Evolutionary conservation across 2,113 vertebrate genomes (phyloP).

Genomic region (Excalfactoria chinensis): DNA sequence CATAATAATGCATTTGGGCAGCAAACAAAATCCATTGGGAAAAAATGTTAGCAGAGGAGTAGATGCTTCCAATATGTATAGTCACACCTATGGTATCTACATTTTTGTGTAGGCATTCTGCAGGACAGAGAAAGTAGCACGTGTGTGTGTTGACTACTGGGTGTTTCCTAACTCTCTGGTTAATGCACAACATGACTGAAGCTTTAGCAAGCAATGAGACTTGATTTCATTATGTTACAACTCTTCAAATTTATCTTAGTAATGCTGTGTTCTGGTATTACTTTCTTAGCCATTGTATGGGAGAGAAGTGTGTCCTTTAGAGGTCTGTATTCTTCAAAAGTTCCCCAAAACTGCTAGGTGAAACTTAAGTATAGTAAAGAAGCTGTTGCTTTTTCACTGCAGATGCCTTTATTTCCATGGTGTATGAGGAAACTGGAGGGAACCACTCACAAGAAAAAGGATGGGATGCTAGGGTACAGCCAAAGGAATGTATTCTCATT

Average conservation of each 20-base stretch:
- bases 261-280: background rate
- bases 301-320: background rate
- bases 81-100: background rate
- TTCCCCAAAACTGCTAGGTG: background rate
- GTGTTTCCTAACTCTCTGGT: background rate
- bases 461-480: background rate
- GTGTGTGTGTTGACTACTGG: background rate
- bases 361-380: background rate
- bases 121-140: background rate
- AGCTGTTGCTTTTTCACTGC: background rate
- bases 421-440: background rate
- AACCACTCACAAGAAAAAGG: background rate
- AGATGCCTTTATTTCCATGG: background rate
- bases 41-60: background rate
- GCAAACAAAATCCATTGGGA: background rate
- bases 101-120: rapidly evolving
- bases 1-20: background rate
- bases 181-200: background rate
- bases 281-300: background rate
- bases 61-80: too few species aligned
- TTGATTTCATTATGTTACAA: background rate
- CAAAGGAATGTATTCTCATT: background rate
- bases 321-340: background rate
- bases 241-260: background rate
- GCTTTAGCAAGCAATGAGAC: background rate